Conservation (phyloP, 2,113 vertebrate species). For the Turnix velox region DNA sequence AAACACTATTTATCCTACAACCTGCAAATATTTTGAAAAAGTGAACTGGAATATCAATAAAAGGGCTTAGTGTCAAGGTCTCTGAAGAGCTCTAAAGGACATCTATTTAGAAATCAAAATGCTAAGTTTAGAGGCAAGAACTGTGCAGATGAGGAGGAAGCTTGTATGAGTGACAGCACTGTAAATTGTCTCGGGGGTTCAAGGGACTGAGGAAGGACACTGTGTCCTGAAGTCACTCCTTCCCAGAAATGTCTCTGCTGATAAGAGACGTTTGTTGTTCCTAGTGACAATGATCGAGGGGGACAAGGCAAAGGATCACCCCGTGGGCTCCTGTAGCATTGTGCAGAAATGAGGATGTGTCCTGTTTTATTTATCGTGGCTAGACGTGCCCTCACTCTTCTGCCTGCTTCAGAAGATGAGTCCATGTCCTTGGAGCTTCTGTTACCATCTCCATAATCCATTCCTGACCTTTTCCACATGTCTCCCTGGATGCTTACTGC, state of each 20-base stretch:
- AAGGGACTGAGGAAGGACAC: slow-evolving; percentile 51
- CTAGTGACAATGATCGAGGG: slow-evolving; percentile 43
- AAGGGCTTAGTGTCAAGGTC: background rate
- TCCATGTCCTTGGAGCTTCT: background rate
- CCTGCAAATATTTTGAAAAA: slow-evolving; percentile 37
- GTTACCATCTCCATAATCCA: rapidly evolving
- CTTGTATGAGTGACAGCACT: background rate
- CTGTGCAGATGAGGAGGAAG: background rate
- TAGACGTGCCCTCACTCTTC: background rate
- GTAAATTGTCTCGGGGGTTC: slow-evolving; percentile 37
- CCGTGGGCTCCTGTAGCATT: background rate
- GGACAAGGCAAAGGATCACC: slow-evolving; percentile 20
- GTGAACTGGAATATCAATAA: background rate
- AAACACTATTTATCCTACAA: slow-evolving; percentile 21
- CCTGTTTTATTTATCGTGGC: background rate
- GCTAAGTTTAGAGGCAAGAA: background rate
- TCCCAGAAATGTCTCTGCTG: slow-evolving; percentile 10
- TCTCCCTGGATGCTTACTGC: rapidly evolving
- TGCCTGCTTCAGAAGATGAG: background rate
- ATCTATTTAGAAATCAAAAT: slow-evolving; percentile 20
- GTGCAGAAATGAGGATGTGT: background rate
- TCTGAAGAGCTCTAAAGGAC: background rate
- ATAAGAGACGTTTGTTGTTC: slow-evolving; percentile 30
- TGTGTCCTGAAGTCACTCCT: slow-evolving; percentile 44
- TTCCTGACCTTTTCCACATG: background rate